Evolutionary conservation across 92 coral and sea anemone species (phyloP).

Genomic region (Paramuricea clavata): DNA sequence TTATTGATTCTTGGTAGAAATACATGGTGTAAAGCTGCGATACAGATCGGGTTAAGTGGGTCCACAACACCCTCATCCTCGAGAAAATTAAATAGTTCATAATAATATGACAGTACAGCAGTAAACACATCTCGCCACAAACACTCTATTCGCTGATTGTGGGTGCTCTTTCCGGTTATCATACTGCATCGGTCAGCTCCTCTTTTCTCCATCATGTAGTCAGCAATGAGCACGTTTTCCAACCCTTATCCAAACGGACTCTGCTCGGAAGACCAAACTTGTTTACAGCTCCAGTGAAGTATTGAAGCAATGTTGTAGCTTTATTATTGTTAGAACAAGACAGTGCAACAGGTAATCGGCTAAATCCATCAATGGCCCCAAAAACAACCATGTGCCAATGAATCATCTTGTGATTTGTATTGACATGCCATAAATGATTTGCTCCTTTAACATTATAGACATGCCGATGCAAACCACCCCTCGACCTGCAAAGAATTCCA

Average conservation of each 20-base stretch:
- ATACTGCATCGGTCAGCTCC: slow-evolving; percentile 74
- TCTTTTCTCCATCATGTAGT: slow-evolving; percentile 73
- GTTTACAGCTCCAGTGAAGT: slow-evolving; percentile 66
- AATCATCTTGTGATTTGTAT: slow-evolving; percentile 51
- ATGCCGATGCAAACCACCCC: slow-evolving; percentile 51
- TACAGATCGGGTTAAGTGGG: slow-evolving; percentile 63
- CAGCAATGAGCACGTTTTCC: slow-evolving; percentile 75
- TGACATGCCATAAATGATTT: slow-evolving; percentile 51
- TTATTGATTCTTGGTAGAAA: slow-evolving; percentile 69
- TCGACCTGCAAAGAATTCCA: slow-evolving; percentile 24
- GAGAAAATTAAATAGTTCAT: slow-evolving; percentile 72
- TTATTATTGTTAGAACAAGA: slow-evolving; percentile 69
- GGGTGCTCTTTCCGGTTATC: slow-evolving; percentile 80
- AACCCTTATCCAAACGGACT: slow-evolving; percentile 76
- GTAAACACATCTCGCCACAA: slow-evolving; percentile 81
- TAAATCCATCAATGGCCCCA: slow-evolving; percentile 75
- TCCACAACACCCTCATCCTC: slow-evolving; percentile 77
- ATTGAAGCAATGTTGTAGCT: slow-evolving; percentile 61
- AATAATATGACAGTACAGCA: slow-evolving; percentile 70
- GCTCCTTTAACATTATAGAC: slow-evolving; percentile 62
- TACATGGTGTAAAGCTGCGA: slow-evolving; percentile 73
- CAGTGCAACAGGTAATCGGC: slow-evolving; percentile 70
- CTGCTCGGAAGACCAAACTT: slow-evolving; percentile 80
- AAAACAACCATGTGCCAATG: slow-evolving; percentile 67
- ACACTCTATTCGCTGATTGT: slow-evolving; percentile 74